Evolutionary conservation across 2,797 vertebrate genomes (phyloP), one percentile per base, ranked within the genome.

Genomic region (Microchirus variegatus): DNA sequence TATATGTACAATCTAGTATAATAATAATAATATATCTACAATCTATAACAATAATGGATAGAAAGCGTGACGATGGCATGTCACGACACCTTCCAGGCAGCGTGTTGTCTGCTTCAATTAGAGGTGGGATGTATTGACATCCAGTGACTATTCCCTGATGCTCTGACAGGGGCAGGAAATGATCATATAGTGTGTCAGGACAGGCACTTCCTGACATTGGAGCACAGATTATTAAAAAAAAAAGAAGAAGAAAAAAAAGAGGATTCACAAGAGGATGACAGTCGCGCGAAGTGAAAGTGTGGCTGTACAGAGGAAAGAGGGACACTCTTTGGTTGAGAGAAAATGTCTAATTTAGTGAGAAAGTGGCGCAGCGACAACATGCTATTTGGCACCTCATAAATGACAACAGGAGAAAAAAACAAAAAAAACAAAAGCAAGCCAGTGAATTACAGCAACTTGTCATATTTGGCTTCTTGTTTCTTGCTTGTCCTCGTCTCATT

Each of bases 101-200:
- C 67, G 19, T 59, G 66, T 41, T 70, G 62, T 81, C 83, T 77
- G 69, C 67, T 68, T 81, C 80, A 80, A 81, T 87, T 81, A 81
- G 72, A 82, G 53, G 9, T 53, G 49, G n/a, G 47, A 44, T 50
- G 38, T 57, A 78, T 64, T 73, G 78, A 78, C 77, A 70, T 71
- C 62, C 36, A 63, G 53, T 53, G 56, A 80, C 79, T 75, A 75
- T 63, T 80, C 74, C 76, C 75, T 48, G 49, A 58, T 71, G 73
- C 64, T 72, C 58, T 71, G 75, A 74, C 79, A 75, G 59, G 56
- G 63, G 67, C 77, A 82, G 71, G 77, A 86, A 82, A 76, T 44
- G 62, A 59, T 80, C 73, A 72, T 52, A 67, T 51, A 58, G 42
- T 13, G 37, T 77, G 83, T 82, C 81, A 84, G 79, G 44, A 40